These are phyloP conservation scores for Myotis lucifugus DNA, from an alignment of 2,113 vertebrate genomes.

Conservation along the genomic window DNA sequence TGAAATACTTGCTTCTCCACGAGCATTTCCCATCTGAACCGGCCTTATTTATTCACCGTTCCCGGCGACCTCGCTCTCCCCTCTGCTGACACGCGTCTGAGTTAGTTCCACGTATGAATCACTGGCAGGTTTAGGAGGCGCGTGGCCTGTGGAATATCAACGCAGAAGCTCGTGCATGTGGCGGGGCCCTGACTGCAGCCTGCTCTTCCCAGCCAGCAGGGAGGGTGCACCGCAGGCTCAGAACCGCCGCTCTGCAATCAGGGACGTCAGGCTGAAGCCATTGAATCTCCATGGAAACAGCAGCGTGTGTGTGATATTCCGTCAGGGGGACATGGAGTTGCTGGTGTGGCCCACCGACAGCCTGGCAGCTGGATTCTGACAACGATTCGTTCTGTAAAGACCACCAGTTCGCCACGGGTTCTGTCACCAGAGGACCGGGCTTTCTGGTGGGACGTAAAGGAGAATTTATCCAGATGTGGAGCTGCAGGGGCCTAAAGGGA, in stretches of 20 bases:
- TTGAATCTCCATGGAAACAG: conserved; percentile 48
- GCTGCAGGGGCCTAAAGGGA: conserved; percentile 5
- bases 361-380: background rate
- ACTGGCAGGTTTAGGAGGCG: background rate
- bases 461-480: conserved; percentile 58
- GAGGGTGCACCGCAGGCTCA: background rate
- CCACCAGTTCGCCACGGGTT: background rate
- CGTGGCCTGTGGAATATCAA: background rate
- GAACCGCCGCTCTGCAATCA: conserved; percentile 67
- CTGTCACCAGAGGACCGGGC: conserved; percentile 62
- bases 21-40: background rate
- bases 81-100: background rate
- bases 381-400: conserved; percentile 58
- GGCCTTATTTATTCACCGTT: background rate
- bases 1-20: background rate
- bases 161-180: background rate
- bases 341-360: background rate
- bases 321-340: background rate
- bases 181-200: background rate
- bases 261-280: conserved; percentile 27
- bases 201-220: background rate
- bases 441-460: conserved; percentile 67
- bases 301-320: conserved; percentile 37
- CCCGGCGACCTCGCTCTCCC: accelerated
- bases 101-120: background rate